phyloP scores from a whole-genome alignment of 2,113 vertebrate genomes.

The Tiliqua scincoides region DNA sequence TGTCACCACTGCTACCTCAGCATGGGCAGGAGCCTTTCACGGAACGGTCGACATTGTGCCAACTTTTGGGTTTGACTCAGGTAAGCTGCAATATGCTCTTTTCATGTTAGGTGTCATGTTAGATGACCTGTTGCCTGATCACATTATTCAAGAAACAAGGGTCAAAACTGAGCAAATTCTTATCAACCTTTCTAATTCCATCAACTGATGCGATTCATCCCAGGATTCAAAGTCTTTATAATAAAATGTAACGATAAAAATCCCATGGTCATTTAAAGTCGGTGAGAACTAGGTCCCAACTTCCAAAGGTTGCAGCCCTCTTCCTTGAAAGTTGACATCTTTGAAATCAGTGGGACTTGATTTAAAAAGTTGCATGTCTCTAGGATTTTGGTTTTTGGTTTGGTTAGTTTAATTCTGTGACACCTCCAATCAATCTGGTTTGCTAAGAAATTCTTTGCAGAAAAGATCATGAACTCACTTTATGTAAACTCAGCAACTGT shows the following conservation, averaged over 20 bases:
- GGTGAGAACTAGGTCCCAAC: background rate
- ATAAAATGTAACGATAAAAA: background rate
- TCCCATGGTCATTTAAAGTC: background rate
- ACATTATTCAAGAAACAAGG: conserved; percentile 24
- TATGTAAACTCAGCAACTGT: too few species aligned
- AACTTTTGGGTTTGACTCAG: conserved; percentile 87
- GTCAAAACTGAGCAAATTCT: background rate
- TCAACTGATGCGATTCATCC: background rate
- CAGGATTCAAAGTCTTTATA: background rate
- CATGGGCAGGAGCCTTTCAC: conserved; percentile 89
- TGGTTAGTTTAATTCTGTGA: background rate
- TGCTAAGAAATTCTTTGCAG: background rate
- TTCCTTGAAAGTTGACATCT: background rate
- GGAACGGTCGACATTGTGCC: conserved; percentile 89
- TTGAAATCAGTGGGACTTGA: background rate
- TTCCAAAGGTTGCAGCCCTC: background rate
- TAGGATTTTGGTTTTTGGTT: background rate
- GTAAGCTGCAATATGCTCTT: conserved; percentile 69
- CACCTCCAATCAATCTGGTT: background rate
- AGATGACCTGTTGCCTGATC: background rate
- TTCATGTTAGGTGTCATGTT: background rate
- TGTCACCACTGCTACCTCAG: conserved; percentile 79
- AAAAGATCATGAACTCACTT: background rate
- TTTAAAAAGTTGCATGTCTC: too few species aligned
- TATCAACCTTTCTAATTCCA: background rate